Evolutionary conservation across 2,113 vertebrate species (phyloP).

Genomic region (Menidia beryllina): DNA sequence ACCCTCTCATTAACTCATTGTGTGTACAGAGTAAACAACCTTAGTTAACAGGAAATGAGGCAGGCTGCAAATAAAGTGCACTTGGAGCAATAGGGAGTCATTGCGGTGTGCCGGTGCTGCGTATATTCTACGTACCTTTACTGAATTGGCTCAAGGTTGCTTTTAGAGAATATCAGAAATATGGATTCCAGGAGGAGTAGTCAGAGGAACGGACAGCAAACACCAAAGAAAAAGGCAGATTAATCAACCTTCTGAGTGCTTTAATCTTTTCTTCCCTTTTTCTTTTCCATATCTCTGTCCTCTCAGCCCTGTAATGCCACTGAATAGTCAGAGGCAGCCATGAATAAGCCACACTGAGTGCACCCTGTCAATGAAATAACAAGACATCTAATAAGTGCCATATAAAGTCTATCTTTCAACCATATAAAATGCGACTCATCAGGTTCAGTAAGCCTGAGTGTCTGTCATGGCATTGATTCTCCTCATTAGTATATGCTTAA

Average conservation of each 20-base stretch:
- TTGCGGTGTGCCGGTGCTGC: slow-evolving; percentile 25
- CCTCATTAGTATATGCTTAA: background rate
- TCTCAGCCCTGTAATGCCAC: background rate
- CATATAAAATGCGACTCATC: slow-evolving; percentile 10
- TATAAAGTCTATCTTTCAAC: slow-evolving; percentile 24
- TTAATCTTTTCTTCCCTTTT: background rate
- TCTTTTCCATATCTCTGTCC: background rate
- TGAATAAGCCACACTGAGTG: slow-evolving; percentile 23
- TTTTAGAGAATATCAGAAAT: slow-evolving; percentile 18
- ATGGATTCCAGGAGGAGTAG: slow-evolving; percentile 8
- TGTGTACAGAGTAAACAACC: slow-evolving; percentile 60
- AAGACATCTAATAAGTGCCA: slow-evolving; percentile 46
- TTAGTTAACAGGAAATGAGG: slow-evolving; percentile 66
- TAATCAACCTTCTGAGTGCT: background rate
- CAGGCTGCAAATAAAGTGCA: slow-evolving; percentile 58
- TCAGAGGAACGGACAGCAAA: background rate
- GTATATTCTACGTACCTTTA: background rate
- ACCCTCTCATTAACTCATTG: slow-evolving; percentile 65
- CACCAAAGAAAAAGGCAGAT: slow-evolving; percentile 3
- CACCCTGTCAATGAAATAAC: slow-evolving; percentile 31
- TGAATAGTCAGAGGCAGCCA: slow-evolving; percentile 27
- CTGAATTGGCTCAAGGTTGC: slow-evolving; percentile 34
- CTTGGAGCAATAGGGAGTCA: slow-evolving; percentile 24
- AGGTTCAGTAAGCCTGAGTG: background rate
- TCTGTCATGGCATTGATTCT: background rate